Percentiles rank a stretch among this genome's conserved stretches.
These are phyloP conservation scores for Fregetta grallaria DNA, from an alignment of 2,113 vertebrate genomes.

Conservation along the genomic window DNA sequence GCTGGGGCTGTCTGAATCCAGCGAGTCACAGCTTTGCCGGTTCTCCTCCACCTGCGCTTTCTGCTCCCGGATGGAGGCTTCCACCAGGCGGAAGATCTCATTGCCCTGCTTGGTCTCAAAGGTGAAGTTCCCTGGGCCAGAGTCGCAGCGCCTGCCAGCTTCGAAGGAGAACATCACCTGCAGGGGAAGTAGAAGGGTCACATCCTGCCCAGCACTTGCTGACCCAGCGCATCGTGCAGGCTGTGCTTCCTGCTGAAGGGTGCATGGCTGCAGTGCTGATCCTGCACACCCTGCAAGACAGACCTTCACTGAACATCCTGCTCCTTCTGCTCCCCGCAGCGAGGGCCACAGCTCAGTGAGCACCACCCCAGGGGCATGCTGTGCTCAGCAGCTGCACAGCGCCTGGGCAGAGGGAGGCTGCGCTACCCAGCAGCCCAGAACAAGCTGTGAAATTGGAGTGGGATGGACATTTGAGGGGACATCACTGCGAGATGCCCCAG, in stretches of 20 bases:
- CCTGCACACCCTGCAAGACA: neutral
- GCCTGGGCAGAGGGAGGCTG: neutral
- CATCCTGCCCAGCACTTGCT: neutral
- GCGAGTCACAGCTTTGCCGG: constrained; percentile 68
- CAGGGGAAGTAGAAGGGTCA: neutral
- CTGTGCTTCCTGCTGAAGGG: neutral
- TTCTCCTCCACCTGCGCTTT: constrained; percentile 83
- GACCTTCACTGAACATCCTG: neutral
- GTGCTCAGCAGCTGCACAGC: neutral
- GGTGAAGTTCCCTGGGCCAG: constrained; percentile 94
- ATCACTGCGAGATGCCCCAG: neutral
- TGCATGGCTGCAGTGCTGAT: fast-evolving
- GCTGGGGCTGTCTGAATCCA: constrained; percentile 67
- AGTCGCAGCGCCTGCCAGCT: constrained; percentile 92
- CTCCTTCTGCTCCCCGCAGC: neutral
- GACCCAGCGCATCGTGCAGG: fast-evolving
- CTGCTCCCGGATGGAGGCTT: constrained; percentile 88
- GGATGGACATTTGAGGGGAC: neutral
- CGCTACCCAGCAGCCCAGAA: neutral
- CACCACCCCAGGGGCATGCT: neutral
- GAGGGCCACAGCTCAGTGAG: neutral
- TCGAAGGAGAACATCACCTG: constrained; percentile 99
- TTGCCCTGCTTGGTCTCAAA: constrained; percentile 97
- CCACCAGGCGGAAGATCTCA: constrained; percentile 91
- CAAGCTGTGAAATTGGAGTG: no score